Evolutionary conservation across 2,113 vertebrate species (phyloP).

Genomic region (Odobenus rosmarus): DNA sequence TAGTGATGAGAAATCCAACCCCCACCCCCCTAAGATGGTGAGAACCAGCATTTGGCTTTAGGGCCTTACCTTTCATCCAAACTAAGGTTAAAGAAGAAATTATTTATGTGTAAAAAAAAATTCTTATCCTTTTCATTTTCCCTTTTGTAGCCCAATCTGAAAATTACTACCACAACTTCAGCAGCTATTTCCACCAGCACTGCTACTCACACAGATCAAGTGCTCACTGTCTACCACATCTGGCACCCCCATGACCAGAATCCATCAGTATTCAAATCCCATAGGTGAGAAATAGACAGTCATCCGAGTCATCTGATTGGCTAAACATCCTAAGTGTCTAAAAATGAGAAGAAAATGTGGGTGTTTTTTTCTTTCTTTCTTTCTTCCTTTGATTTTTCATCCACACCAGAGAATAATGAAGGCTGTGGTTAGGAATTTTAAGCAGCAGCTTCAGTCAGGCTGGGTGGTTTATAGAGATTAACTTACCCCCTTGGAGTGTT

Average conservation of each 20-base stretch:
- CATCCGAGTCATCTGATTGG: conserved; percentile 58
- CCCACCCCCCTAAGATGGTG: neutral
- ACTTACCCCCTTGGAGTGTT: conserved; percentile 80
- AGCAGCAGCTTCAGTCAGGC: conserved; percentile 79
- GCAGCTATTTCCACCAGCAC: neutral
- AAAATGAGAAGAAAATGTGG: conserved; percentile 78
- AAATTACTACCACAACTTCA: neutral
- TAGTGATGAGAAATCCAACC: neutral
- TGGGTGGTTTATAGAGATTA: conserved; percentile 80
- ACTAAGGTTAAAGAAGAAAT: neutral
- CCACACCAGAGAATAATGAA: conserved; percentile 83
- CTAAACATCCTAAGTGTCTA: conserved; percentile 81
- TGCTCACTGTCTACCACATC: neutral
- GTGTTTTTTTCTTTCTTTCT: neutral
- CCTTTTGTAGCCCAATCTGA: neutral
- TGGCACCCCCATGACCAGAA: neutral
- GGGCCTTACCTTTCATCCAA: neutral
- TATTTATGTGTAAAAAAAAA: neutral
- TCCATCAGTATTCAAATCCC: neutral
- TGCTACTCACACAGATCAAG: rapidly evolving
- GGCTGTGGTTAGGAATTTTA: conserved; percentile 85
- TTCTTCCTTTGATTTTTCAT: conserved; percentile 25
- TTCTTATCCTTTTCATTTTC: neutral
- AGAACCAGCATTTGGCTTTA: neutral
- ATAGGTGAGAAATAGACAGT: neutral